These are phyloP conservation scores for Vulpes ferrilata DNA, from an alignment of 2,113 vertebrate species.

Conservation along the genomic window DNA sequence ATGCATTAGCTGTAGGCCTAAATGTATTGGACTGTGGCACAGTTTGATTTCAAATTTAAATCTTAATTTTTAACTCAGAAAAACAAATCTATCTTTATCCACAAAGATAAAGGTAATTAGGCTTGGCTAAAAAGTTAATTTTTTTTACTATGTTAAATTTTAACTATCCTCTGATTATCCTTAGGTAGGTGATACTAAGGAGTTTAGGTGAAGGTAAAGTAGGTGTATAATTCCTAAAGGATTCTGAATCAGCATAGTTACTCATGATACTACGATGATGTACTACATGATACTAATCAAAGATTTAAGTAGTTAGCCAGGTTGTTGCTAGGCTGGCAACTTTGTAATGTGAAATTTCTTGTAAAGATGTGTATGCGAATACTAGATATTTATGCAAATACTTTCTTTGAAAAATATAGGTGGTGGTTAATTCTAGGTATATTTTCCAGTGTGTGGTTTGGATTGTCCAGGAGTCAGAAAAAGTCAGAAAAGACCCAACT, in stretches of 20 bases:
- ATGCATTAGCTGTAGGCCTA: background rate
- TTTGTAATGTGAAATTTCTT: slow-evolving; percentile 19
- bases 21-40: background rate
- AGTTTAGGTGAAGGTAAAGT: background rate
- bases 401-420: background rate
- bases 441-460: background rate
- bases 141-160: slow-evolving; percentile 44
- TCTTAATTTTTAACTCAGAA: slow-evolving; percentile 23
- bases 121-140: background rate
- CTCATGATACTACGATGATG: too few relatives aligned
- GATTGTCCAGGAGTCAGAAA: background rate
- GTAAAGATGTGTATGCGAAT: background rate
- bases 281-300: background rate
- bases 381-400: background rate
- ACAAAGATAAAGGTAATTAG: slow-evolving; percentile 41
- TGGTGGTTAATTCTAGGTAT: background rate
- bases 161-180: background rate
- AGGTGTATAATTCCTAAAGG: background rate
- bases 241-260: slow-evolving; percentile 42
- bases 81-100: background rate
- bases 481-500: background rate
- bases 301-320: background rate
- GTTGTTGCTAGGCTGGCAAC: background rate
- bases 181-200: background rate
- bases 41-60: slow-evolving; percentile 44